A percentile compares a stretch with the other conserved stretches of the same genome.
Conservation (phyloP, 2,888 invertebrate genomes). For the Ptychoptera albimana region DNA sequence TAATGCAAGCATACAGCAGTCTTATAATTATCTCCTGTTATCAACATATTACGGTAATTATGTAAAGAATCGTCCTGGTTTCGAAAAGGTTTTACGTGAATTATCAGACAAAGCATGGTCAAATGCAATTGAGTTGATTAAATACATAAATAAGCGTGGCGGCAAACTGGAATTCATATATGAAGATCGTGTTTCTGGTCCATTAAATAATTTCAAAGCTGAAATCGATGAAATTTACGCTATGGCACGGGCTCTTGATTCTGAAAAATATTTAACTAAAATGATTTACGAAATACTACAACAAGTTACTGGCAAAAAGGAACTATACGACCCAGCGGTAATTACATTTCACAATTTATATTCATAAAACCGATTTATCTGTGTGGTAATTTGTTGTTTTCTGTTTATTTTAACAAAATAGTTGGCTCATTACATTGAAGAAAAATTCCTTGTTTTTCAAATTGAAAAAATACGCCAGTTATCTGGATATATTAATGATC, state of each 20-base stretch:
- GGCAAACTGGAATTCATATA: slow-evolving; percentile 35
- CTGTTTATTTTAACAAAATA: too few species aligned
- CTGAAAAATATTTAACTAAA: slow-evolving; percentile 52
- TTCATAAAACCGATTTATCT: slow-evolving; percentile 3
- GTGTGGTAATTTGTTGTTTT: too few species aligned
- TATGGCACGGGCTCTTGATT: slow-evolving; percentile 57
- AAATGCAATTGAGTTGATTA: slow-evolving; percentile 56
- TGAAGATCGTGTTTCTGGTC: background rate
- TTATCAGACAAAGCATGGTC: slow-evolving; percentile 61
- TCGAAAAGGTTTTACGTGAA: slow-evolving; percentile 54
- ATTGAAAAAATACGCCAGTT: slow-evolving; percentile 48
- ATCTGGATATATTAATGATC: slow-evolving; percentile 57
- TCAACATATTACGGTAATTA: slow-evolving; percentile 63
- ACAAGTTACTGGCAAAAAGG: slow-evolving; percentile 34
- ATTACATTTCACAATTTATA: background rate
- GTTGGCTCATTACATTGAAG: slow-evolving; percentile 59
- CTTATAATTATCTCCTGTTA: slow-evolving; percentile 58
- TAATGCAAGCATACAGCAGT: slow-evolving; percentile 51
- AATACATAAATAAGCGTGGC: slow-evolving; percentile 61
- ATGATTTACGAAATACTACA: slow-evolving; percentile 52
- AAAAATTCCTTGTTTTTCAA: slow-evolving; percentile 56
- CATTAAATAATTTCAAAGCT: too few species aligned
- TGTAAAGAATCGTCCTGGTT: slow-evolving; percentile 57
- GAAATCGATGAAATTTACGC: slow-evolving; percentile 47
- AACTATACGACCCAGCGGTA: slow-evolving; percentile 45